Evolutionary conservation across 2,113 vertebrate species (phyloP).

Genomic region (Datnioides undecimradiatus): DNA sequence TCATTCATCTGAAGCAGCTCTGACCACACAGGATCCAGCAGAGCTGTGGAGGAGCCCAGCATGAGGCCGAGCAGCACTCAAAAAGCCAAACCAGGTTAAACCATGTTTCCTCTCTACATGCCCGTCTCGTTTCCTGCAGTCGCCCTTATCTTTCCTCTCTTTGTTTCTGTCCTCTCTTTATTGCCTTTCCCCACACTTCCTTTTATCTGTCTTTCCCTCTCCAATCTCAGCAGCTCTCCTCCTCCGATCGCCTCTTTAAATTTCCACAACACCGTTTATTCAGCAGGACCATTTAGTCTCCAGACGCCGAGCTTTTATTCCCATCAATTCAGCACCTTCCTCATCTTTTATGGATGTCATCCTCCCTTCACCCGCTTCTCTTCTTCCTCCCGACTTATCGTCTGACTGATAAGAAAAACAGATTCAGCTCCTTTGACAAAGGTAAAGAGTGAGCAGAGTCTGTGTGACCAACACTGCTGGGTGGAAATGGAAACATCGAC

Average conservation of each 20-base stretch:
- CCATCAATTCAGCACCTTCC: constrained; percentile 29
- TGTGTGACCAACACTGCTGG: constrained; percentile 16
- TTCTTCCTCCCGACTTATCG: neutral
- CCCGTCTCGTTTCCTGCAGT: neutral
- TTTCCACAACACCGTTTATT: constrained; percentile 36
- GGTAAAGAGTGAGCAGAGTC: constrained; percentile 1
- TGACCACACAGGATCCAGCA: neutral
- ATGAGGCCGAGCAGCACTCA: neutral
- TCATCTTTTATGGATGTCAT: constrained; percentile 58
- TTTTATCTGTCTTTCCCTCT: neutral
- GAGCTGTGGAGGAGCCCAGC: neutral
- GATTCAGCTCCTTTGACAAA: constrained; percentile 40
- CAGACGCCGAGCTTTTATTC: constrained; percentile 7
- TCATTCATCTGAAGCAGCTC: neutral
- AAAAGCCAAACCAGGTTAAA: neutral
- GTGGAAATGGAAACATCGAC: neutral
- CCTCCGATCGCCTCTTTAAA: constrained; percentile 13
- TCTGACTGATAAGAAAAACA: constrained; percentile 47
- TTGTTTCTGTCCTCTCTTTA: too few species aligned
- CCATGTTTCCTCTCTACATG: neutral
- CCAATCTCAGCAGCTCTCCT: neutral
- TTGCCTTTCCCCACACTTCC: neutral
- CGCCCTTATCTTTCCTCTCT: neutral
- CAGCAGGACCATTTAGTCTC: constrained; percentile 20
- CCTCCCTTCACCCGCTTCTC: constrained; percentile 25